These are phyloP conservation scores for Sipha maydis DNA, from an alignment of 2,888 invertebrate genomes.

Conservation along the genomic window DNA sequence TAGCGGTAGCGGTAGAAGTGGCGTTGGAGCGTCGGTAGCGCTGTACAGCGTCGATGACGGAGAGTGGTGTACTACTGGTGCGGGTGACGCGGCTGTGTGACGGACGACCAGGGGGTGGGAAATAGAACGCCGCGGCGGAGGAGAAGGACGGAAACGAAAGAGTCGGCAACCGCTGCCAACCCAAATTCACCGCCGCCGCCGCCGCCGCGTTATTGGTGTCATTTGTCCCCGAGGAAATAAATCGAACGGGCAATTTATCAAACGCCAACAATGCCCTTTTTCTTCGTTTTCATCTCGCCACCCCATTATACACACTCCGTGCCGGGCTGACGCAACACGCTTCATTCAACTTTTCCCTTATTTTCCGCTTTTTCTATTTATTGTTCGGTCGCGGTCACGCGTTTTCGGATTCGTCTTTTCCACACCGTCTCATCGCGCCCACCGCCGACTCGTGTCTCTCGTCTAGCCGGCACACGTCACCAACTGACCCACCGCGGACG, in stretches of 20 bases:
- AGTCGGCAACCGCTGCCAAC: slow-evolving; percentile 57
- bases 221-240: slow-evolving; percentile 62
- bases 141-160: background rate
- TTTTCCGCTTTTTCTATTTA: background rate
- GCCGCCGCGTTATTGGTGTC: slow-evolving; percentile 58
- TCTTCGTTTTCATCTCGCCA: slow-evolving; percentile 54
- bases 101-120: background rate
- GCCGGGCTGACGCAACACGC: background rate
- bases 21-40: too few relatives aligned
- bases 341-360: slow-evolving; percentile 6
- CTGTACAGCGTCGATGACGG: background rate
- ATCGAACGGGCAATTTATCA: slow-evolving; percentile 62
- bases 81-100: background rate
- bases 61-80: background rate
- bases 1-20: too few relatives aligned
- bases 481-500: background rate
- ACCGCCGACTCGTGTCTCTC: background rate
- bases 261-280: slow-evolving; percentile 61
- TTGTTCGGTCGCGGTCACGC: too few relatives aligned
- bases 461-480: background rate
- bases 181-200: slow-evolving; percentile 42
- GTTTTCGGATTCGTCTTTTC: too few relatives aligned
- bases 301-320: background rate
- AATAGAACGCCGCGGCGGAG: background rate
- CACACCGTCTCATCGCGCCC: background rate